phyloP scores from a whole-genome alignment of 2,113 vertebrate species.

The Mandrillus leucophaeus region DNA sequence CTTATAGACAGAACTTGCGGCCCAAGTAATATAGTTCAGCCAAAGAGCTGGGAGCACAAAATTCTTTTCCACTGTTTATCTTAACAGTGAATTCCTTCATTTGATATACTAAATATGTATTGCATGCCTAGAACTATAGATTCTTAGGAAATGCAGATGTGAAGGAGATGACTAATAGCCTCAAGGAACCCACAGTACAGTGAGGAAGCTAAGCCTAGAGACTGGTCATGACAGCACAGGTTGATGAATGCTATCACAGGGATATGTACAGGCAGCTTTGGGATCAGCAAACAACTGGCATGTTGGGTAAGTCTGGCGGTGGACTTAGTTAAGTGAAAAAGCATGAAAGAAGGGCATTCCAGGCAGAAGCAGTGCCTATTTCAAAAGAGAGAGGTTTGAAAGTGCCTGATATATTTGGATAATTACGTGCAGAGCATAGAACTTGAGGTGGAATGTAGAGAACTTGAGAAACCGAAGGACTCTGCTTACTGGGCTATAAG shows the following conservation, averaged over 20 bases:
- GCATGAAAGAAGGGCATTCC: not conserved
- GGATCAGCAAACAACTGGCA: not conserved
- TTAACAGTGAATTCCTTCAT: not conserved
- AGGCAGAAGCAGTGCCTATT: not conserved
- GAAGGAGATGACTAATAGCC: not conserved
- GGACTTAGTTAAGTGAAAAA: not conserved
- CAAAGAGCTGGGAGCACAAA: not conserved
- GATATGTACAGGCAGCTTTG: accelerated
- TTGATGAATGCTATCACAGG: no score
- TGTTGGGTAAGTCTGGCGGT: not conserved
- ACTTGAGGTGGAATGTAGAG: not conserved
- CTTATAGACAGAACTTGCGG: not conserved
- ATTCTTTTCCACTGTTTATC: not conserved
- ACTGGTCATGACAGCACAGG: no score
- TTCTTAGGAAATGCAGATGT: not conserved
- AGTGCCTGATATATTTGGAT: not conserved
- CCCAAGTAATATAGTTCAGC: not conserved
- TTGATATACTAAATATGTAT: not conserved
- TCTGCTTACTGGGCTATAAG: not conserved
- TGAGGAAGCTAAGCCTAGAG: not conserved
- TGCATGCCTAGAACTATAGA: not conserved
- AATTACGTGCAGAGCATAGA: not conserved
- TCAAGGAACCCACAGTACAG: not conserved
- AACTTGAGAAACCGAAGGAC: not conserved
- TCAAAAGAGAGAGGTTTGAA: not conserved